Base-by-base conservation (phyloP, 2,113 vertebrate species). In the Cichladusa arquata region DNA sequence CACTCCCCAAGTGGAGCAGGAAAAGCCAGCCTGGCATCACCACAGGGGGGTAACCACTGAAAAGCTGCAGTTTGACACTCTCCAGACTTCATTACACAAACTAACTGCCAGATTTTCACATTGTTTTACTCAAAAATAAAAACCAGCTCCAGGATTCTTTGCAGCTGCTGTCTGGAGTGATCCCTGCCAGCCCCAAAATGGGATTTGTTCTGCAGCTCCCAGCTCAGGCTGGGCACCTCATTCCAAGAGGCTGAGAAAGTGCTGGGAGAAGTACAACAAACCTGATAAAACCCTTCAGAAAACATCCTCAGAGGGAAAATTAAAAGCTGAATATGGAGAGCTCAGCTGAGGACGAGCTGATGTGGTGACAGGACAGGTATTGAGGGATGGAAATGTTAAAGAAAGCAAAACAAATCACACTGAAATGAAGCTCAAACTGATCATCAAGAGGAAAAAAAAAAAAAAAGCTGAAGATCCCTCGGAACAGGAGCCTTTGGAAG, bases 41-140 rank as follows among this genome's bases (percentile, higher is more conserved):
- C 4, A 5, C 4, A 0, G 29, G 2, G 16, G 9, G 31, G 8
- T 4, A 29, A 6, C 14, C 51, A 47, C 24, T 44, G 8, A 65
- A 82, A 67, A 72, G 7, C 53, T 90, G 58, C 3, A 57, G 19
- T 64, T 77, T 84, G 81, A 78, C 40, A 24, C n/a, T 19, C 3
- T 5, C 53, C 84, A 92, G 84, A 14, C 50, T 44, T 73, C 45
- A 22, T 20, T 19, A 44, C 71, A 72, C 36, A 34, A 64, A 51
- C 3, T 0, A 54, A 76, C 2, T 38, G 80, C 58, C 58, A 57
- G 64, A 44, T 69, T 53, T 77, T 26, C 18, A 26, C n/a, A 19
- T 36, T 40, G 33, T 44, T 88, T 40, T 20, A 16, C 29, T 44
- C 70, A 33, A 72, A 88, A 70, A 38, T 3, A 42, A 89, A 78